Evolutionary conservation across 2,113 vertebrate species (phyloP).

Genomic region (Mola mola): DNA sequence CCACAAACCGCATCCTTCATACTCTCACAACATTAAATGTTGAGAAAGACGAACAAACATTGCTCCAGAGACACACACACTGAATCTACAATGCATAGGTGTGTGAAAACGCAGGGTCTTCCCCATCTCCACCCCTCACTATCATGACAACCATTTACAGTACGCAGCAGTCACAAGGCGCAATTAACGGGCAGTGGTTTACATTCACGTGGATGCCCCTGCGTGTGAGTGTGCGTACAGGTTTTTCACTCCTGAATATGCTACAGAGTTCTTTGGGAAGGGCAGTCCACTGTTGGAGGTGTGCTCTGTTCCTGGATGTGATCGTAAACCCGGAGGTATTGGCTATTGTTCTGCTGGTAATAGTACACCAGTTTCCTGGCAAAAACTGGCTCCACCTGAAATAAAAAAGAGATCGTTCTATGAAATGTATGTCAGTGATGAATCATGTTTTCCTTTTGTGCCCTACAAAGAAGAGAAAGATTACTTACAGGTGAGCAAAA

Average conservation of each 20-base stretch:
- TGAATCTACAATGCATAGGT: constrained; percentile 22
- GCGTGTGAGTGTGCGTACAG: background rate
- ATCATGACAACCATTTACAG: constrained; percentile 60
- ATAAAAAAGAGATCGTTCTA: constrained; percentile 8
- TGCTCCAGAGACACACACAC: constrained; percentile 37
- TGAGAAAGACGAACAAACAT: constrained; percentile 6
- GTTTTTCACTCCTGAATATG: constrained; percentile 90
- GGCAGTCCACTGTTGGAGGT: constrained; percentile 83
- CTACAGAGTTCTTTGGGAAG: constrained; percentile 84
- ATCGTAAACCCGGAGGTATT: constrained; percentile 89
- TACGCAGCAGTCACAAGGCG: constrained; percentile 38
- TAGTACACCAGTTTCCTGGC: constrained; percentile 92
- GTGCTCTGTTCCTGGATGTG: constrained; percentile 81
- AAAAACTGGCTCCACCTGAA: constrained; percentile 94
- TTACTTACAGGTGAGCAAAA: no score
- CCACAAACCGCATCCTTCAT: constrained; percentile 79
- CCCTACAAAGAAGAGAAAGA: background rate
- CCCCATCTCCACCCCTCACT: constrained; percentile 63
- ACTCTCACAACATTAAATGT: constrained; percentile 63
- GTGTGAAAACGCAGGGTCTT: constrained; percentile 65
- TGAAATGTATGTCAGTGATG: constrained; percentile 21
- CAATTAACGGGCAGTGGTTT: constrained; percentile 53
- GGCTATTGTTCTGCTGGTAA: constrained; percentile 91
- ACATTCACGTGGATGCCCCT: constrained; percentile 15
- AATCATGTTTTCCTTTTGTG: background rate